Base-by-base conservation (phyloP, 92 coral and sea anemone species). In the Isaurus tuberculatus region DNA sequence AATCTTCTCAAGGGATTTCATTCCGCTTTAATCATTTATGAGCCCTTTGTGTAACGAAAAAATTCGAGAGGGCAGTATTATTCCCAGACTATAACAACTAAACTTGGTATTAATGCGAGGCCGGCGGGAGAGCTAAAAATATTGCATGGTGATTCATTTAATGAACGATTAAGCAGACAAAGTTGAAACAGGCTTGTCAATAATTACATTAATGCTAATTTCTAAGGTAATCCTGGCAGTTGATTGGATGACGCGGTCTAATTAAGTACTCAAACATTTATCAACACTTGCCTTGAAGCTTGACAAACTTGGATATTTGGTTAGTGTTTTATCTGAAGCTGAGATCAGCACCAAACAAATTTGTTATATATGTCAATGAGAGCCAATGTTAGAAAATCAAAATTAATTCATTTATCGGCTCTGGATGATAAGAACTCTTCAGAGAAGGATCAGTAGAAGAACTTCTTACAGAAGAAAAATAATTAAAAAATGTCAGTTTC, bases 131-230 rank as follows among this genome's bases (percentile, higher is more conserved):
- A 13, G 10, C 33, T 17, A 20, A 17, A 14, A 33, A 60, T 26
- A 33, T 10, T 61, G 36, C 8, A 20, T 36, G 22, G 29, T 14
- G 5, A 32, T 5, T 5, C 28, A 34, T 57, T 77, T 60, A 77
- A 77, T 77, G 82, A 77, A 20, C 42, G 32, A 60, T 13, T 48
- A 58, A 60, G 36, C 70, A 33, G 51, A 19, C 32, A 57, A 15
- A 10, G 49, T 40, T 46, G 19, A 30, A 68, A 68, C 53, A 4
- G 37, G 26, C 36, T 77, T 69, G 68, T 60, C 60, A 77, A 77
- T 58, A 77, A 77, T 77, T 77, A 77, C 82, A 34, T 37, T 58
- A 19, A 77, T 77, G 82, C 70, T 77, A 77, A 77, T 77, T 75
- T 34, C 68, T 57, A 13, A 26, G 33, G 5, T 36, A 72, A 58